Percentiles rank a stretch among this genome's conserved stretches.
These are phyloP conservation scores for Drosophila pseudoobscura DNA, from an alignment of 1,140 invertebrate genomes.

Conservation along the genomic window DNA sequence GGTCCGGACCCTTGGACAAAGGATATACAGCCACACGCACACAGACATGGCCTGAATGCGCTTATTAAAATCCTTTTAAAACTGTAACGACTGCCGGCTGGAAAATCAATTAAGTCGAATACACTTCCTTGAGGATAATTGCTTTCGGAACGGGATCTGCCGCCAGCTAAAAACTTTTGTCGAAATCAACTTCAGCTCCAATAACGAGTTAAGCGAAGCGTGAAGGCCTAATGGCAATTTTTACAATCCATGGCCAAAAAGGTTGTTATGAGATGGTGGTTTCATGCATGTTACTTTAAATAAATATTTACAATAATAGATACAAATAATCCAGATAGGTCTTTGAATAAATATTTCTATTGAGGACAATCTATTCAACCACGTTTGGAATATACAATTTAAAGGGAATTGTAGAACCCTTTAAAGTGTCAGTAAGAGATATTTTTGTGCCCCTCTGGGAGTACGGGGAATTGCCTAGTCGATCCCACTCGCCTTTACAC, in stretches of 20 bases:
- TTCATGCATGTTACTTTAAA: neutral
- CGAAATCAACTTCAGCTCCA: constrained; percentile 70
- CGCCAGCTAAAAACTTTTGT: constrained; percentile 69
- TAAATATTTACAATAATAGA: neutral
- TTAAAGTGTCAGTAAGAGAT: neutral
- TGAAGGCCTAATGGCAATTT: constrained; percentile 77
- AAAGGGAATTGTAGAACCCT: no score
- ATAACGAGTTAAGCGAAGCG: constrained; percentile 78
- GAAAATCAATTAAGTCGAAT: constrained; percentile 81
- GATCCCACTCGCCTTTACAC: neutral
- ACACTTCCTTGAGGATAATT: constrained; percentile 79
- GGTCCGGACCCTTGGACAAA: constrained; percentile 25
- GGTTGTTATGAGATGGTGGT: neutral
- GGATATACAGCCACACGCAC: neutral
- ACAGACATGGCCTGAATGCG: constrained; percentile 53
- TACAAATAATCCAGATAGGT: no score
- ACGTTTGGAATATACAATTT: no score
- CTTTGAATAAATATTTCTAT: no score
- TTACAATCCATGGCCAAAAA: constrained; percentile 14
- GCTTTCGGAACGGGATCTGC: constrained; percentile 67
- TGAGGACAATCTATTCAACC: no score
- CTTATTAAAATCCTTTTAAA: constrained; percentile 80
- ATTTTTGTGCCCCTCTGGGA: neutral
- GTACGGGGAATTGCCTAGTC: constrained; percentile 2
- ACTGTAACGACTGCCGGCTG: constrained; percentile 59